A percentile compares a stretch with the other conserved stretches of the same genome.
phyloP scores from a whole-genome alignment of 2,797 vertebrate genomes.

The Sardinella longiceps region DNA sequence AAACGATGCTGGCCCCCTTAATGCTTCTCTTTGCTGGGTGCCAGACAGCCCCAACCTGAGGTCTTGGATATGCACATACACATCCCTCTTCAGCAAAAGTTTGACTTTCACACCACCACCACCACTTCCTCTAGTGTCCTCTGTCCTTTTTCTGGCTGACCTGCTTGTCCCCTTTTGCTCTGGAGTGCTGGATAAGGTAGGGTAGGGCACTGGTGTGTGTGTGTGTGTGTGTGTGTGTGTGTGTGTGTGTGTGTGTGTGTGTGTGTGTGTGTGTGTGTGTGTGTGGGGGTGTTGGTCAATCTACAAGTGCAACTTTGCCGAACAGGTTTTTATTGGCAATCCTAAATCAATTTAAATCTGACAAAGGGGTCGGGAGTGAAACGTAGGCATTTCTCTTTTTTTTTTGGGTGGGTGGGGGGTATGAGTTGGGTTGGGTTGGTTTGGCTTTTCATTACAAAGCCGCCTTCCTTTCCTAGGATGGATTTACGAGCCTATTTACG shows the following conservation, averaged over 20 bases:
- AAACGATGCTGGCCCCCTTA: neutral
- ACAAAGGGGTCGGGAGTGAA: neutral
- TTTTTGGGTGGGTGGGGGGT: neutral
- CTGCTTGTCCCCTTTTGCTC: neutral
- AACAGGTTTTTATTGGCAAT: slow-evolving; percentile 20
- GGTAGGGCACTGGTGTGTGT: too few relatives aligned
- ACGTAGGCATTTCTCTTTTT: neutral
- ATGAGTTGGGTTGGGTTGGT: neutral
- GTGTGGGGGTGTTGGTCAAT: neutral
- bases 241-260: neutral
- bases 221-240: too few relatives aligned
- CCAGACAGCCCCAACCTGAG: neutral
- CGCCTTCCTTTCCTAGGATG: slow-evolving; percentile 31
- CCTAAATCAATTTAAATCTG: slow-evolving; percentile 53
- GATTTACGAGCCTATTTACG: slow-evolving; percentile 49
- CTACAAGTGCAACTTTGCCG: neutral
- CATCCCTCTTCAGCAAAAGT: neutral
- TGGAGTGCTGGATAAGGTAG: neutral
- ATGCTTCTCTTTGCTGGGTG: neutral
- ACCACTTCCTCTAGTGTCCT: neutral
- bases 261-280: neutral
- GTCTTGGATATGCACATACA: neutral
- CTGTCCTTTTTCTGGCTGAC: slow-evolving; percentile 18
- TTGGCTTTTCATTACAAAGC: slow-evolving; percentile 35
- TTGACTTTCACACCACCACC: neutral